A percentile compares a stretch with the other conserved stretches of the same genome.
phyloP scores from a whole-genome alignment of 2,797 vertebrate species.

The Danio tinwini region DNA sequence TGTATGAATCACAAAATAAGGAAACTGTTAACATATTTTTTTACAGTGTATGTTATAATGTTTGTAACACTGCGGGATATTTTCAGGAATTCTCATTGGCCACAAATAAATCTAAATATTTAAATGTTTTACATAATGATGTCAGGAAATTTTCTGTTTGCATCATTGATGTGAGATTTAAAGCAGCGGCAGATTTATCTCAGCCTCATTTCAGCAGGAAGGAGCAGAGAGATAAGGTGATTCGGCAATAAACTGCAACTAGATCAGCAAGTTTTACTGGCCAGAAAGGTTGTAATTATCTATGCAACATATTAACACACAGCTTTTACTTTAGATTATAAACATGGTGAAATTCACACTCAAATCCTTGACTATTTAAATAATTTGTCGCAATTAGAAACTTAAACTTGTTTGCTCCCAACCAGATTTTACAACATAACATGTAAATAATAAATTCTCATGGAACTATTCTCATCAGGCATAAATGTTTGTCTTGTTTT shows the following conservation, averaged over 20 bases:
- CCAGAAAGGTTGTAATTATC: neutral
- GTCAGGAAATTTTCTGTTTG: neutral
- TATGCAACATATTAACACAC: neutral
- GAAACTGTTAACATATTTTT: too few species aligned
- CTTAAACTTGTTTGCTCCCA: neutral
- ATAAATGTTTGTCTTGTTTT: neutral
- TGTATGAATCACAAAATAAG: too few species aligned
- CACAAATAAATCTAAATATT: too few species aligned
- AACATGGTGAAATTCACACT: neutral
- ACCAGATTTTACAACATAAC: neutral
- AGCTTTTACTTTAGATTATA: neutral
- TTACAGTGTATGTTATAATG: too few species aligned
- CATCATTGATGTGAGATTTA: neutral
- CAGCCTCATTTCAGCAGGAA: neutral
- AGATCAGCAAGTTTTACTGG: neutral
- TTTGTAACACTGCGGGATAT: too few species aligned
- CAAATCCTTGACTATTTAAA: neutral
- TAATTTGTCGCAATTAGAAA: neutral
- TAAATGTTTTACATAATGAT: too few species aligned
- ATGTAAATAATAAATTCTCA: neutral
- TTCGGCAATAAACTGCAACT: neutral
- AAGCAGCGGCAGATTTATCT: neutral
- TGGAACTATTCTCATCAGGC: neutral
- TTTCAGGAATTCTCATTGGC: too few species aligned
- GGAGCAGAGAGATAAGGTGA: neutral